Conservation (phyloP, 2,888 invertebrate genomes). For the Pyrrhosoma nymphula region DNA sequence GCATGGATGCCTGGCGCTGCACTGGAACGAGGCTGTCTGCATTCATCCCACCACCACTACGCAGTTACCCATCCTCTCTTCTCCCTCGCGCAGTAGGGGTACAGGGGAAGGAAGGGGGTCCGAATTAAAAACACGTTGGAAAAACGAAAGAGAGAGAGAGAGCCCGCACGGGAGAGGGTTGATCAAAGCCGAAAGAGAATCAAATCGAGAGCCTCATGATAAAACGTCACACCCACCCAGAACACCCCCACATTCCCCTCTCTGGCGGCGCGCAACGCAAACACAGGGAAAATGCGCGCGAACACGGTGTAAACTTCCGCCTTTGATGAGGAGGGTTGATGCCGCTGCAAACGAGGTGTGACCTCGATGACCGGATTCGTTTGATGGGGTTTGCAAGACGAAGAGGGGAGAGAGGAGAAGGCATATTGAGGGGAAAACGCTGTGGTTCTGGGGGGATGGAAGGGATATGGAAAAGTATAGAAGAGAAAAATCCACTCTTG, state of each 20-base stretch:
- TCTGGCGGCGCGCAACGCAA: not conserved
- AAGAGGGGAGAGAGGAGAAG: not conserved
- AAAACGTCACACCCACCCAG: not conserved
- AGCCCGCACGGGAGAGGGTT: not conserved
- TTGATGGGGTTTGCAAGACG: not conserved
- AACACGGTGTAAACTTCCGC: constrained; percentile 44
- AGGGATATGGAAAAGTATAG: not conserved
- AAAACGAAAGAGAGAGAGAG: not conserved
- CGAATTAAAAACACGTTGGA: not conserved
- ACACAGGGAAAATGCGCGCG: not conserved
- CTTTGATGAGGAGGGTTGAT: constrained; percentile 30
- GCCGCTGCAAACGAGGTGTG: constrained; percentile 50
- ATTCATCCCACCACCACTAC: not conserved
- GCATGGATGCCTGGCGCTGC: not conserved
- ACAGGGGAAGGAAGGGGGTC: not conserved
- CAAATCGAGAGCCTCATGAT: not conserved
- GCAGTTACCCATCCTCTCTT: not conserved
- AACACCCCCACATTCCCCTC: not conserved
- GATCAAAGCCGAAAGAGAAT: constrained; percentile 46
- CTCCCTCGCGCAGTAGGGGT: not conserved
- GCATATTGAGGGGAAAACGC: not conserved
- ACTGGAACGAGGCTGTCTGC: not conserved
- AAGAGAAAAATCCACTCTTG: not conserved
- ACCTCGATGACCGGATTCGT: constrained; percentile 40
- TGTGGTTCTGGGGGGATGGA: not conserved